Evolutionary conservation across 2,888 invertebrate genomes (phyloP), one percentile per base, ranked within the genome.

Genomic region (Thalpophila matura): DNA sequence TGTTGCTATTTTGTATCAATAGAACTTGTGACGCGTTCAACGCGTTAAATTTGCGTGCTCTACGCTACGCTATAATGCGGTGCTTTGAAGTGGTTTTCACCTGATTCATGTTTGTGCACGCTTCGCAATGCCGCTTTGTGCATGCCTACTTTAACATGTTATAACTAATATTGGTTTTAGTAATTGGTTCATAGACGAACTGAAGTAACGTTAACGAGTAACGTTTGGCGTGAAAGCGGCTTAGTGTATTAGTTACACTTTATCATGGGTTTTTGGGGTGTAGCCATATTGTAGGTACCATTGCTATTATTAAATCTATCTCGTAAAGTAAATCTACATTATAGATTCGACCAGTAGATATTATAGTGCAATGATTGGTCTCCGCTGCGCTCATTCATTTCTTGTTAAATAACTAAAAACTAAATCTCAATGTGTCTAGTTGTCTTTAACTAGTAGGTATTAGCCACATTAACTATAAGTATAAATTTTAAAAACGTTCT

Each of bases 1-100:
- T 81, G 82, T 80, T 82, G 85, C 84, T 84, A 80, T 81, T 86
- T 81, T 81, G 80, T 82, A 84, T 77, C 77, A 84, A 86, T 83
- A 83, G 78, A 78, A 74, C 62, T 75, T 77, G 75, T 66, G 65
- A 70, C 66, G 79, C 74, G 68, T 77, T 54, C 47, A 45, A 58
- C 51, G 51, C 51, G 74, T 68, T 61, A 42, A 75, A 71, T 67
- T 84, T 69, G 53, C 49, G 42, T 68, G 40, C 58, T 43, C 53
- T 49, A 51, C 59, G 45, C 66, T 76, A 33, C 61, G 59, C 64
- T 61, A 61, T 58, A 58, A 53, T 42, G 47, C 47, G 33, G 42
- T 29, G 63, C 82, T 80, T 80, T 80, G 68, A 82, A 74, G 79
- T 74, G 72, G 77, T 74, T 72, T 66, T 57, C 60, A 63, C 46